These are phyloP conservation scores for Scomber colias DNA, from an alignment of 2,113 vertebrate species.

Conservation along the genomic window DNA sequence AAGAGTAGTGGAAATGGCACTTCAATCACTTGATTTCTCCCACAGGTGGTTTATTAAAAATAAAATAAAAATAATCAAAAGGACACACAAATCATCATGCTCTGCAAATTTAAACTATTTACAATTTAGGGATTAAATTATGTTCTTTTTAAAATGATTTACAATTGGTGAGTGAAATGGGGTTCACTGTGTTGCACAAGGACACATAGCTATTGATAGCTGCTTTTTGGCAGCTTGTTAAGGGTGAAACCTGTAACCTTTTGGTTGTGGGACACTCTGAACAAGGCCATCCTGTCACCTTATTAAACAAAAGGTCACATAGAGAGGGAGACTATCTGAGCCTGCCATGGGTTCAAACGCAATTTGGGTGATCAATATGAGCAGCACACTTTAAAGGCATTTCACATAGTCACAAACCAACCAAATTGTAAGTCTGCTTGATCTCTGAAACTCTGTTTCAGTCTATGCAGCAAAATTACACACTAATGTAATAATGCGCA, in stretches of 20 bases:
- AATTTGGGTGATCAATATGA: slow-evolving; percentile 11
- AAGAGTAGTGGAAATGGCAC: not conserved
- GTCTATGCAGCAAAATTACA: slow-evolving; percentile 6
- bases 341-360: not conserved
- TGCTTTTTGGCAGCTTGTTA: not conserved
- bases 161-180: not conserved
- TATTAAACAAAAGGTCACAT: slow-evolving; percentile 31
- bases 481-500: not conserved
- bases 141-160: slow-evolving; percentile 11
- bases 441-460: not conserved
- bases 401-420: not conserved
- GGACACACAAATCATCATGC: slow-evolving; percentile 12
- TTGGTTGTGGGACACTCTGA: slow-evolving; percentile 14
- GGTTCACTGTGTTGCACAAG: not conserved
- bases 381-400: not conserved
- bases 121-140: slow-evolving; percentile 17
- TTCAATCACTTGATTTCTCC: slow-evolving; percentile 48
- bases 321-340: not conserved
- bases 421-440: not conserved
- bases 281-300: not conserved
- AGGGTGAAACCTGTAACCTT: slow-evolving; percentile 17
- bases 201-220: slow-evolving; percentile 14
- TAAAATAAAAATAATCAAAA: slow-evolving; percentile 46
- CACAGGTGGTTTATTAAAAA: slow-evolving; percentile 37
- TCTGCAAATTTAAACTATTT: slow-evolving; percentile 8